Evolutionary conservation across 2,113 vertebrate species (phyloP), one percentile per base, ranked within the genome.

Genomic region (Aegypius monachus): DNA sequence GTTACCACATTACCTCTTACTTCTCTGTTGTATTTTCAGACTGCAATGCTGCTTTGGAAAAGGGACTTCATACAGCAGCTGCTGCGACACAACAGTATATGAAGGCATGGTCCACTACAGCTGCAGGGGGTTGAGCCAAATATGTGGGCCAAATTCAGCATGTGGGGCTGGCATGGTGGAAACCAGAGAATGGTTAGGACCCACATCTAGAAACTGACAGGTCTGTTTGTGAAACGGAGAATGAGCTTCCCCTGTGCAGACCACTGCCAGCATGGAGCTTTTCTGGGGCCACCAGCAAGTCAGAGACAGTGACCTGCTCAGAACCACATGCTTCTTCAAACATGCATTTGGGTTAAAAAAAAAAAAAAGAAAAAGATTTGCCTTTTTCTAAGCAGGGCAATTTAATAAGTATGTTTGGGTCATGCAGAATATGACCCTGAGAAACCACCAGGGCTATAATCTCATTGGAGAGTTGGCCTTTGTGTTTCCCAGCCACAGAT

Each of bases 211-310:
- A 80, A 93, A 58, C 2, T 18, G 48, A n/a, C 36, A 87, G 19
- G 7, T 67, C 36, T 71, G 20, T 65, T 16, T 71, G n/a, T 59
- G 65, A 78, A 87, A 67, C 10, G 13, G 47, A 77, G 32, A 40
- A 42, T 38, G 29, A 26, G 4, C 34, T 73, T 55, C 7, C 11
- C 4, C 12, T 0, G 0, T 25, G 8, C 1, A 9, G n/a, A n/a
- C 9, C n/a, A 11, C 23, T 50, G 32, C 20, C 13, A 34, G 12
- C 43, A 23, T 7, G 8, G 22, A 59, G 36, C 2, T 70, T 62
- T 80, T 78, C 62, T 81, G 29, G n/a, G 5, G 13, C 70, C 42
- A 48, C 4, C 22, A 73, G 25, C 0, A 0, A 61, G 22, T 6
- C 45, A 56, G 53, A 62, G 20, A n/a, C 29, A 50, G 14, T 36